phyloP scores from a whole-genome alignment of 1,140 invertebrate genomes.

The Acyrthosiphon pisum region DNA sequence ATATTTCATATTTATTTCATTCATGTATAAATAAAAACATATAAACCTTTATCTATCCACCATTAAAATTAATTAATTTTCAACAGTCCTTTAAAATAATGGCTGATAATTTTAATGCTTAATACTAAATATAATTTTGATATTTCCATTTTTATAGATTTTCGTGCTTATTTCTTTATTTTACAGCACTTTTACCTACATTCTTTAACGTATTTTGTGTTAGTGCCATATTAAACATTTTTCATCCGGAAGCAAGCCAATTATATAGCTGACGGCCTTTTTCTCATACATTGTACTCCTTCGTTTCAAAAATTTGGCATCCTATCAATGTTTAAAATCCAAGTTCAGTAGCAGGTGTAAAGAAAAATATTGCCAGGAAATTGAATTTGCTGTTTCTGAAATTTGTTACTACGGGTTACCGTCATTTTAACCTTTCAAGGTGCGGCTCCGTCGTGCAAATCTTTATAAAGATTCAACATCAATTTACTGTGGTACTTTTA shows the following conservation, averaged over 20 bases:
- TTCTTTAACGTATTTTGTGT: not conserved
- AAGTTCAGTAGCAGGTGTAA: constrained; percentile 9
- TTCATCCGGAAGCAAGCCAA: constrained; percentile 7
- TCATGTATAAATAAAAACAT: not conserved
- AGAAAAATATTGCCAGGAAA: constrained; percentile 16
- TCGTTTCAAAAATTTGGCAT: not conserved
- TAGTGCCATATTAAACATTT: constrained; percentile 5
- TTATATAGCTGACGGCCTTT: constrained; percentile 15
- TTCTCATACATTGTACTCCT: not conserved
- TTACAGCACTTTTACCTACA: not conserved
- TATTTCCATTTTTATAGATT: not conserved
- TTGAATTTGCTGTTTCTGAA: not conserved
- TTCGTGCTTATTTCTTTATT: not conserved
- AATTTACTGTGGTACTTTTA: not conserved
- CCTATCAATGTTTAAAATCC: constrained; percentile 16
- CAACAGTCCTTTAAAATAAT: not conserved
- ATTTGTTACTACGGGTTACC: not conserved
- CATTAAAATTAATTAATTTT: not conserved
- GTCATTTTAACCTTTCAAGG: not conserved
- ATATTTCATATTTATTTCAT: not conserved
- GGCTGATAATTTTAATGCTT: not conserved
- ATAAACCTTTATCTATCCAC: not conserved
- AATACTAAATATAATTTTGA: not conserved
- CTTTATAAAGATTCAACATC: constrained; percentile 10
- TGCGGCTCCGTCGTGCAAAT: not conserved